Evolutionary conservation across 1,140 invertebrate genomes (phyloP).

Genomic region (Dinoponera quadriceps): DNA sequence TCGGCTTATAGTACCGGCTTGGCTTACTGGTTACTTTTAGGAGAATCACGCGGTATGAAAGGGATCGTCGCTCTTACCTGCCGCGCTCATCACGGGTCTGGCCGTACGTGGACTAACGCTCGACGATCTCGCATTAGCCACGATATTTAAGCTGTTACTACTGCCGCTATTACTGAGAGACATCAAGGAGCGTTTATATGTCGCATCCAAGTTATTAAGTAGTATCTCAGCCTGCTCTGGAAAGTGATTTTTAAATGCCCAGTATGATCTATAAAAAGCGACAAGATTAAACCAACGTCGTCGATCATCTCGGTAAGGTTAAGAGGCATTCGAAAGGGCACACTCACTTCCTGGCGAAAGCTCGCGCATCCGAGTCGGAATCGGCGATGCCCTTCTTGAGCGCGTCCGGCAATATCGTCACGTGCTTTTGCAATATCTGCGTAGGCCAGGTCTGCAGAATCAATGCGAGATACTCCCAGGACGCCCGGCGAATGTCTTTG

Average conservation of each 20-base stretch:
- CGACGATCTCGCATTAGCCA: slow-evolving; percentile 76
- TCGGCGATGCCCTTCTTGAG: slow-evolving; percentile 96
- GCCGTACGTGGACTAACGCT: slow-evolving; percentile 82
- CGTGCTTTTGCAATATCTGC: slow-evolving; percentile 93
- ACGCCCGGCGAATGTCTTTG: slow-evolving; percentile 94
- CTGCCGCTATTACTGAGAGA: slow-evolving; percentile 85
- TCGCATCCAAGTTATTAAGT: slow-evolving; percentile 92
- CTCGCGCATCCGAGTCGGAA: slow-evolving; percentile 95
- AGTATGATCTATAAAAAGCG: slow-evolving; percentile 91
- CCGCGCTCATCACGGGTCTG: slow-evolving; percentile 80
- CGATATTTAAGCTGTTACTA: slow-evolving; percentile 85
- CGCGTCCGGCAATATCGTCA: slow-evolving; percentile 91
- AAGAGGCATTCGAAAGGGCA: neutral
- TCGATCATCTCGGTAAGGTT: neutral
- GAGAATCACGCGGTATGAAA: neutral
- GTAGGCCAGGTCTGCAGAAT: slow-evolving; percentile 95
- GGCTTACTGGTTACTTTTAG: no score
- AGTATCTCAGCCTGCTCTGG: slow-evolving; percentile 95
- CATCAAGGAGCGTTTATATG: slow-evolving; percentile 93
- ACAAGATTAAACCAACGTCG: slow-evolving; percentile 24
- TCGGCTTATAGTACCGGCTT: neutral
- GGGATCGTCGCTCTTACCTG: slow-evolving; percentile 74
- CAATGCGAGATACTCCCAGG: slow-evolving; percentile 94
- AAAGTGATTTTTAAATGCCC: slow-evolving; percentile 96
- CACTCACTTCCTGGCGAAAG: slow-evolving; percentile 89